A percentile compares a stretch with the other conserved stretches of the same genome.
Evolutionary conservation across 2,888 invertebrate genomes (phyloP).

Genomic region (Pristionchus mayeri): DNA sequence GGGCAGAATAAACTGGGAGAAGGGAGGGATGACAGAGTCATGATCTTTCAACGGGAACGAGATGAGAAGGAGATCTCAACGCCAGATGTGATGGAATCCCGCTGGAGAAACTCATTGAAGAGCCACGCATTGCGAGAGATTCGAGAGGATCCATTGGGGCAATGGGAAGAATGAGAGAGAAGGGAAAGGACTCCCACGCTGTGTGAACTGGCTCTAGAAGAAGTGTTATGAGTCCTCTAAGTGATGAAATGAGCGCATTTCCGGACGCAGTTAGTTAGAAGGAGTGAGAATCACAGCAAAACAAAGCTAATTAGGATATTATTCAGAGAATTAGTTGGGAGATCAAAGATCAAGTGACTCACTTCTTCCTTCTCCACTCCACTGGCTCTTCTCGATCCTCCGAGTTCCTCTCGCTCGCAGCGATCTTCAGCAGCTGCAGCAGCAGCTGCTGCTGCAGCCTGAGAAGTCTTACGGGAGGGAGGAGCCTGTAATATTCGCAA

Average conservation of each 20-base stretch:
- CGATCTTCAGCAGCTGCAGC: neutral
- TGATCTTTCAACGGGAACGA: conserved; percentile 20
- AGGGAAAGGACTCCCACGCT: neutral
- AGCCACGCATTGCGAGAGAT: neutral
- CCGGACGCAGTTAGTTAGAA: neutral
- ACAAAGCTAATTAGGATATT: no score
- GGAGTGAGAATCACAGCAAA: conserved; percentile 10
- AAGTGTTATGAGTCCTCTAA: conserved; percentile 21
- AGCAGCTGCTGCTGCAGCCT: neutral
- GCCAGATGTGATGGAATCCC: conserved; percentile 12
- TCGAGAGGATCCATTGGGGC: neutral
- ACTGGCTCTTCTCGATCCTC: neutral
- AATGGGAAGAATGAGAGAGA: neutral
- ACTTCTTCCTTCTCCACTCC: neutral
- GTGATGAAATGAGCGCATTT: neutral
- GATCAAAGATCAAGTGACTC: conserved; percentile 1
- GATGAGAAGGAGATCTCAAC: neutral
- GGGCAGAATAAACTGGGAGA: neutral
- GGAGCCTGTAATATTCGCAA: conserved; percentile 46
- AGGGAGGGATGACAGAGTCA: neutral
- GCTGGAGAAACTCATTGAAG: conserved; percentile 21
- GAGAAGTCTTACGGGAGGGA: conserved; percentile 27
- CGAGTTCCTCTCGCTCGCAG: neutral
- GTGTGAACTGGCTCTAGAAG: neutral
- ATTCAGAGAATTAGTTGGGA: neutral